These are phyloP conservation scores for Enteromius afrohamiltoni DNA, from an alignment of 2,797 vertebrate species.

Conservation along the genomic window DNA sequence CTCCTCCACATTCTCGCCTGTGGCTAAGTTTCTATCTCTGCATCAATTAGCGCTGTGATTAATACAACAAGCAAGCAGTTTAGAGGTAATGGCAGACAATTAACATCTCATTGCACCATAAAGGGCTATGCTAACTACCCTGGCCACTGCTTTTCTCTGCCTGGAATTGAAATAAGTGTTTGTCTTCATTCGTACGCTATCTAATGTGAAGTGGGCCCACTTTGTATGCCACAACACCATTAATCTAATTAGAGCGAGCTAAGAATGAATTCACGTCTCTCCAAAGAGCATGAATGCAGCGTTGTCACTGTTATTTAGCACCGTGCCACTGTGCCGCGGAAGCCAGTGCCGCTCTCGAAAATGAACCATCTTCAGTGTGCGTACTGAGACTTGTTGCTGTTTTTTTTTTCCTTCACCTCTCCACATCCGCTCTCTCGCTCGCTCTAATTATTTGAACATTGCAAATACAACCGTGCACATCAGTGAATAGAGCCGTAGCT, in stretches of 20 bases:
- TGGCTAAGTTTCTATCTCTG: conserved; percentile 97
- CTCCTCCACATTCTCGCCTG: conserved; percentile 85
- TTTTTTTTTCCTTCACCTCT: conserved; percentile 58
- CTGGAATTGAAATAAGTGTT: conserved; percentile 92
- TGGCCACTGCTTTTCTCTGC: conserved; percentile 86
- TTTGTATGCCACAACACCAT: conserved; percentile 88
- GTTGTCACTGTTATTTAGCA: conserved; percentile 86
- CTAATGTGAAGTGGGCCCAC: conserved; percentile 88
- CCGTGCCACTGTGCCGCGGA: conserved; percentile 78
- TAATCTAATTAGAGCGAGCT: conserved; percentile 98
- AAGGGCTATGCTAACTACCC: conserved; percentile 94
- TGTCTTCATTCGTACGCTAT: conserved; percentile 90
- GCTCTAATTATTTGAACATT: conserved; percentile 88
- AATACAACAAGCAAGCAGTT: conserved; percentile 99
- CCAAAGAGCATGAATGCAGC: conserved; percentile 81
- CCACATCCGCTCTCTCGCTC: conserved; percentile 61
- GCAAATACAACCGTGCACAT: conserved; percentile 86
- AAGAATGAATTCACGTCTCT: conserved; percentile 90
- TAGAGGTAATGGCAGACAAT: conserved; percentile 99
- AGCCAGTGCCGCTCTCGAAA: conserved; percentile 76
- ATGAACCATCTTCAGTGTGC: conserved; percentile 70
- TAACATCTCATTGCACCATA: conserved; percentile 97
- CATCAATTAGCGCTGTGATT: conserved; percentile 99
- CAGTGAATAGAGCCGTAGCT: conserved; percentile 96
- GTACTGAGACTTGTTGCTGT: conserved; percentile 88